Evolutionary conservation across 1,140 invertebrate genomes (phyloP), one percentile per base, ranked within the genome.

Genomic region (Magallana gigas): DNA sequence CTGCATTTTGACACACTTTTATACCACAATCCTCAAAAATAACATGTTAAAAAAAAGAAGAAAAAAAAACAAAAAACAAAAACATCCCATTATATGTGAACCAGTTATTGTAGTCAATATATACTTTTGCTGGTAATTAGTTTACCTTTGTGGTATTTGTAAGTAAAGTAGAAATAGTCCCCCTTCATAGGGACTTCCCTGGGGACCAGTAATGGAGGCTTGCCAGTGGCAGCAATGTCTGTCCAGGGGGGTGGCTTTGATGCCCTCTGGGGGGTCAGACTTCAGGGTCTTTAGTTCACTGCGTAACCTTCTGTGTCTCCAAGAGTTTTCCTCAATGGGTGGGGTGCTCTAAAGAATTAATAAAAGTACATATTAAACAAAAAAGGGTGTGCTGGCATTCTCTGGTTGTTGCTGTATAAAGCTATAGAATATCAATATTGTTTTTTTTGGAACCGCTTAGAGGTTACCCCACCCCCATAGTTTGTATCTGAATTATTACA

Each of bases 181-280:
- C 96, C 94, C 96, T 95, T 95, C 94, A 89, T 95, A 95, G 0
- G 94, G 94, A 88, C 94, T 94, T 14, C 94, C 94, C 64, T 93
- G 92, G 11, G 94, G 94, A 23, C 94, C 94, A 60, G 93, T 94
- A 18, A 95, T 94, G 1, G 93, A 94, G 3, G 94, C 94, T 88
- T 95, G 94, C 94, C 94, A 95, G 84, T 94, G 93, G 90, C 93
- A 95, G 84, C 94, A 94, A 88, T 95, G 95, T 36, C 92, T 88
- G 95, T 99, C 98, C 83, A 99, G 94, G 3, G 98, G 98, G 80
- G 96, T 96, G 9, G 98, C 98, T 93, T 97, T 96, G 60, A 99
- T 98, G 7, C 98, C 98, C 93, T 98, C 98, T 0, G 97, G 97
- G 36, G 98, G 97, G 94, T 98, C 98, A 85, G 96, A 96, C 88